These are phyloP conservation scores for Sternarchorhynchus goeldii DNA, from an alignment of 2,797 vertebrate genomes.

Conservation along the genomic window DNA sequence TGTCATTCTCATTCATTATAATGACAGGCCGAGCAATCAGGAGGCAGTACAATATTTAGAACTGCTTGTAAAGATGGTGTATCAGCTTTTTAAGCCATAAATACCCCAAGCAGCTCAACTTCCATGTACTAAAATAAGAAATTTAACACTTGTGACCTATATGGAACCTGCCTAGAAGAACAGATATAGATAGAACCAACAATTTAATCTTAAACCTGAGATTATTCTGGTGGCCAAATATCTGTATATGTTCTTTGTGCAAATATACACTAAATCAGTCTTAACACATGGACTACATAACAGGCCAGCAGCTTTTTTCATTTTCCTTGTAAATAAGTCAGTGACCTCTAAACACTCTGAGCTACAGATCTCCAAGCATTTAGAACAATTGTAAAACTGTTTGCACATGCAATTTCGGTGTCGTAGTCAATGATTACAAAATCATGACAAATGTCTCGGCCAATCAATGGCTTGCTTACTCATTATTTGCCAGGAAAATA, in stretches of 20 bases:
- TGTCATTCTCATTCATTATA: conserved; percentile 62
- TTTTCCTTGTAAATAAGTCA: neutral
- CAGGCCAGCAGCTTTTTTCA: neutral
- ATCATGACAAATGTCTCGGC: neutral
- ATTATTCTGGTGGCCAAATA: neutral
- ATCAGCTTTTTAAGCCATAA: conserved; percentile 42
- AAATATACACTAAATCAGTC: neutral
- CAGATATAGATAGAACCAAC: conserved; percentile 33
- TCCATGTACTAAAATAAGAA: conserved; percentile 37
- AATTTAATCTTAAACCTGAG: conserved; percentile 6
- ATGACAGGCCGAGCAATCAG: conserved; percentile 55
- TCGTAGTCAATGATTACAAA: conserved; percentile 1
- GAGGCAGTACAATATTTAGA: conserved; percentile 55
- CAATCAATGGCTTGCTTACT: no score
- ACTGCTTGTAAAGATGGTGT: conserved; percentile 45
- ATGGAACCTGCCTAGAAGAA: conserved; percentile 22
- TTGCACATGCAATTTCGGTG: conserved; percentile 20
- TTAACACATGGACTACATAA: neutral
- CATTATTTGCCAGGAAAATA: conserved; percentile 4
- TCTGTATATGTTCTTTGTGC: neutral
- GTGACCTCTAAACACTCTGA: neutral
- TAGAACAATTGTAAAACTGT: conserved; percentile 4
- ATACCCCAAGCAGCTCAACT: conserved; percentile 37
- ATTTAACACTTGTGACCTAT: conserved; percentile 35
- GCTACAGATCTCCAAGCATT: conserved; percentile 4